phyloP scores from a whole-genome alignment of 2,888 invertebrate genomes.

The Cerastis rubricosa region DNA sequence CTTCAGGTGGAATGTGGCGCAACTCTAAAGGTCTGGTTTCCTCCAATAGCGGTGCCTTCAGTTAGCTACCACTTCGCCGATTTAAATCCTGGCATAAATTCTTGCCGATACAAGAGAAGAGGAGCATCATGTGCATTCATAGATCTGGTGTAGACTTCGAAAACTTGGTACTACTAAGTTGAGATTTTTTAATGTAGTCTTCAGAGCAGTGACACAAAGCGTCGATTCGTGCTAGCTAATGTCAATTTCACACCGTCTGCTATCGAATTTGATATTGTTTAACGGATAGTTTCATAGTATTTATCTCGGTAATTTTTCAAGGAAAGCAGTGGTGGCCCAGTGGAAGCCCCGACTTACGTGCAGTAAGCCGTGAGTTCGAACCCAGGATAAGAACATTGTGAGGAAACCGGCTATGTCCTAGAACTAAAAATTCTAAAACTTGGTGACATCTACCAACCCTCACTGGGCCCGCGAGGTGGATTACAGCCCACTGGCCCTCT shows the following conservation, averaged over 20 bases:
- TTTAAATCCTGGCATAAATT: neutral
- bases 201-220: slow-evolving; percentile 2
- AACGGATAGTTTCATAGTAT: neutral
- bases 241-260: slow-evolving; percentile 44
- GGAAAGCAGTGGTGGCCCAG: no score
- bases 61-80: neutral
- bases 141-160: neutral
- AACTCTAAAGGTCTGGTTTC: no score
- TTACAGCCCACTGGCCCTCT: no score
- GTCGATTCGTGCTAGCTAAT: slow-evolving; percentile 22
- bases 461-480: no score
- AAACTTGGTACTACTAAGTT: neutral
- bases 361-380: no score
- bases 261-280: slow-evolving; percentile 6
- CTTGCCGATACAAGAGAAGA: neutral
- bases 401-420: no score
- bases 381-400: no score
- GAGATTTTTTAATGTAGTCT: neutral
- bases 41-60: neutral
- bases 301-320: neutral
- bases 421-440: no score
- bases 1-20: neutral
- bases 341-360: no score
- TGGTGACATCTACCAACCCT: no score
- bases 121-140: neutral